phyloP scores from a whole-genome alignment of 2,113 vertebrate species.

The Lepisosteus osseus region DNA sequence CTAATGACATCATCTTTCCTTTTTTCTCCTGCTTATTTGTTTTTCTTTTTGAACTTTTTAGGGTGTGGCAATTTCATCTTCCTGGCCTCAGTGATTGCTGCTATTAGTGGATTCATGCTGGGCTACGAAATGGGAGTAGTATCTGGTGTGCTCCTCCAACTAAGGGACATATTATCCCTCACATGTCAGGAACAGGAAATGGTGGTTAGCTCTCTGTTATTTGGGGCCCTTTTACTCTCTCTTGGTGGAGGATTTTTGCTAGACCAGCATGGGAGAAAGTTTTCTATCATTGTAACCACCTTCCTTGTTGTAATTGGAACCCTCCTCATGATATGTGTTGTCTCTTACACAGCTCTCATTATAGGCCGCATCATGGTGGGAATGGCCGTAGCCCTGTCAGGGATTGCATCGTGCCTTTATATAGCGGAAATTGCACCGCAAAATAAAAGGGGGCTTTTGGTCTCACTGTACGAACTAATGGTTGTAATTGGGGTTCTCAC shows the following conservation, averaged over 20 bases:
- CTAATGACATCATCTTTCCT: not conserved
- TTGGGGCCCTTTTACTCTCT: slow-evolving; percentile 84
- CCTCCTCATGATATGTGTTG: slow-evolving; percentile 61
- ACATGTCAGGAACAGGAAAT: slow-evolving; percentile 86
- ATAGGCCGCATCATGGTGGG: slow-evolving; percentile 80
- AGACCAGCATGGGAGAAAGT: slow-evolving; percentile 83
- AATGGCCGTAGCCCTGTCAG: slow-evolving; percentile 84
- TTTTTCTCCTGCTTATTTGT: not conserved
- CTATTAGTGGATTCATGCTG: slow-evolving; percentile 86
- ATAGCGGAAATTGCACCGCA: slow-evolving; percentile 88
- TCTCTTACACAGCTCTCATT: slow-evolving; percentile 70
- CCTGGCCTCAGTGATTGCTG: slow-evolving; percentile 74
- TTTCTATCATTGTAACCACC: slow-evolving; percentile 78
- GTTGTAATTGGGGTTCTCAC: slow-evolving; percentile 84
- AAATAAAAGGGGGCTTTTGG: slow-evolving; percentile 81
- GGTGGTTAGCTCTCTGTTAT: slow-evolving; percentile 81
- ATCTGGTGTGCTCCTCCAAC: slow-evolving; percentile 88
- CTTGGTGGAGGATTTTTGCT: slow-evolving; percentile 81
- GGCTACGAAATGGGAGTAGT: slow-evolving; percentile 90
- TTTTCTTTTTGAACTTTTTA: slow-evolving; percentile 48
- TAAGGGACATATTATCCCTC: slow-evolving; percentile 71
- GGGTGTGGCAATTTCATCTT: slow-evolving; percentile 77
- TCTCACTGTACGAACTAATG: slow-evolving; percentile 91
- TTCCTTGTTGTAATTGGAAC: slow-evolving; percentile 76
- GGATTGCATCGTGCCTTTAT: slow-evolving; percentile 86